Evolutionary conservation across 2,888 invertebrate species (phyloP).

Genomic region (Trichogramma dendrolimi): DNA sequence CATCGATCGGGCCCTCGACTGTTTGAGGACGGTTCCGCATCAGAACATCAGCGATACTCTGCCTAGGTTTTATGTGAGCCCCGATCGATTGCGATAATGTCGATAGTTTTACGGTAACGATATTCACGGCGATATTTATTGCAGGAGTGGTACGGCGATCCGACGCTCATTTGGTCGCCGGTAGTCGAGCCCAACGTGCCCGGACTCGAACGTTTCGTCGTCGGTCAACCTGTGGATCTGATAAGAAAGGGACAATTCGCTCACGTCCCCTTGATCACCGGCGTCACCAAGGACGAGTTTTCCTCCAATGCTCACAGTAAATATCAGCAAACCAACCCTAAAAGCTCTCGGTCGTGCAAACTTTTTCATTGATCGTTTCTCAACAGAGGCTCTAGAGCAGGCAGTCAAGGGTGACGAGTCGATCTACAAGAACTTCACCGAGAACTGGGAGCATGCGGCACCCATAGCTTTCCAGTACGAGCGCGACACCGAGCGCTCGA

Average conservation of each 20-base stretch:
- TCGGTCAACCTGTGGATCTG: slow-evolving; percentile 59
- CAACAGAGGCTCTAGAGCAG: neutral
- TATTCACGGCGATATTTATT: neutral
- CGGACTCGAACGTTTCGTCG: slow-evolving; percentile 64
- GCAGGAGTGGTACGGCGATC: slow-evolving; percentile 57
- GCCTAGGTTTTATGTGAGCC: slow-evolving; percentile 4
- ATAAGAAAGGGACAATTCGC: slow-evolving; percentile 58
- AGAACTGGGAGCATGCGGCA: slow-evolving; percentile 60
- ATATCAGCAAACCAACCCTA: slow-evolving; percentile 32
- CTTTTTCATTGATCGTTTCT: neutral
- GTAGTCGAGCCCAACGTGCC: slow-evolving; percentile 62
- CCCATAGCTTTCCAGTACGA: slow-evolving; percentile 63
- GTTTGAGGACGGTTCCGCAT: slow-evolving; percentile 56
- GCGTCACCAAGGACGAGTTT: slow-evolving; percentile 66
- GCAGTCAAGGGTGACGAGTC: slow-evolving; percentile 13
- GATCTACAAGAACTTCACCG: slow-evolving; percentile 52
- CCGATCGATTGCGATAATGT: neutral
- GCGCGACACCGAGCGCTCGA: slow-evolving; percentile 54
- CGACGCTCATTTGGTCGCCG: slow-evolving; percentile 58
- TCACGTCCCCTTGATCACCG: slow-evolving; percentile 63
- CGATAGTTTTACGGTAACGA: neutral
- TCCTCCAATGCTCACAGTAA: slow-evolving; percentile 61
- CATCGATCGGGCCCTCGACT: slow-evolving; percentile 57
- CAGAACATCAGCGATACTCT: slow-evolving; percentile 6
- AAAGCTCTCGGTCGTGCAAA: neutral